Evolutionary conservation across 2,888 invertebrate species (phyloP), one percentile per base, ranked within the genome.

Genomic region (Chymomyza caudatula): DNA sequence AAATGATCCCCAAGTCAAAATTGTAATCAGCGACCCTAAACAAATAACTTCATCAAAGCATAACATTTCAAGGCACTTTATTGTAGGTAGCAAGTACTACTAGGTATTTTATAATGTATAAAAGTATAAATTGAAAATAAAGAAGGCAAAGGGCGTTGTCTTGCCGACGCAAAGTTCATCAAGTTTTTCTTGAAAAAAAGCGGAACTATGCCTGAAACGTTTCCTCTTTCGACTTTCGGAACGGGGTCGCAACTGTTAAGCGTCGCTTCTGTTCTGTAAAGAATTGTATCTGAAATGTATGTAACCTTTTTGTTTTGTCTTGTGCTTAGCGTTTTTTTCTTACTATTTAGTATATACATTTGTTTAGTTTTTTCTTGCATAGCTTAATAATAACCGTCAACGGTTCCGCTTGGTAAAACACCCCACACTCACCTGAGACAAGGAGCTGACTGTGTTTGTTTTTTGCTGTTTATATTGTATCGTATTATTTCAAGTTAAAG

Each of bases 361-460:
- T 59, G 47, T 65, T 60, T 44, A 20, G 25, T 49, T 55, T 47
- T 49, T 4, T 65, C 60, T 68, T 65, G 69, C 67, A 76, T 73
- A 77, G 78, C 78, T 85, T 85, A 86, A 85, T 85, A 86, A 85
- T 84, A 87, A 87, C 82, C 85, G 83, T 78, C 87, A 77, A 78
- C 83, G 74, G 87, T 86, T 84, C 71, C 78, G 86, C 81, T 77
- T 74, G 72, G 78, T 44, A 72, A 74, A 73, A 74, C 76, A 74
- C 76, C 76, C 73, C 72, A 66, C 68, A 2, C 11, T 37, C 29
- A 37, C 29, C 11, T 37, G 13, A 42, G 56, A 60, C 19, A 42
- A 60, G 29, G 29, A 3, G 22, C 43, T 44, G 17, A 25, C 42
- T 37, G 13, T n/a, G 52, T 57, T 60, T 22, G 20, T 43, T 54